Evolutionary conservation across 1,140 invertebrate genomes (phyloP), one percentile per base, ranked within the genome.

Genomic region (Drosophila guanche): DNA sequence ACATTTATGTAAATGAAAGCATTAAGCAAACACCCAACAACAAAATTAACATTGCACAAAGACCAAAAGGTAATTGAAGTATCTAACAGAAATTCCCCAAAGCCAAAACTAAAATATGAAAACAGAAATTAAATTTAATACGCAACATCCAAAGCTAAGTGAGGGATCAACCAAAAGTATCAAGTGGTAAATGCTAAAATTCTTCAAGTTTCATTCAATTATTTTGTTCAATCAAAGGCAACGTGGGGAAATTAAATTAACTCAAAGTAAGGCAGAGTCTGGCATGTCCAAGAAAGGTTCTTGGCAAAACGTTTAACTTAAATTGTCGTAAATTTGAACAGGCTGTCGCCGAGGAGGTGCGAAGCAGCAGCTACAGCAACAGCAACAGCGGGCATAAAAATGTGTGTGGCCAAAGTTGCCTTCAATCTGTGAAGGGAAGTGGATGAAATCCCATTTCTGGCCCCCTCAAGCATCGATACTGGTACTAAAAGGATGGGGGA

Each of bases 301-400:
- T 33, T 59, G 33, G 43, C 43, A 42, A 63, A 76, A 46, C 81
- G 65, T 86, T 86, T 86, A 86, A 81, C 57, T 80, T 70, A 77
- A 86, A 81, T 75, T 81, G 81, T 68, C 69, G 59, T 77, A 86
- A 77, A 81, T 68, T 75, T 78, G 58, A 59, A 69, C 66, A 69
- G 66, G 50, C 69, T 51, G 67, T 70, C 47, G 43, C 51, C 53
- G 62, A 81, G 57, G 29, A 81, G 57, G 23, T 73, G 62, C 42
- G 59, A 61, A 53, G 46, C 76, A 56, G 58, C 51, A 59, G 60
- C 59, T 55, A 37, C 33, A 37, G 1, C 27, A 42, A 47, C 65
- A 58, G 45, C 23, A 29, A 12, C 27, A 58, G 10, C 20, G 41
- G 56, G 58, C 62, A 79, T 80, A 69, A 85, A 86, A 86, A 75